Percentiles rank a stretch among this genome's conserved stretches.
These are phyloP conservation scores for Elephas maximus DNA, from an alignment of 2,113 vertebrate species.

Conservation along the genomic window DNA sequence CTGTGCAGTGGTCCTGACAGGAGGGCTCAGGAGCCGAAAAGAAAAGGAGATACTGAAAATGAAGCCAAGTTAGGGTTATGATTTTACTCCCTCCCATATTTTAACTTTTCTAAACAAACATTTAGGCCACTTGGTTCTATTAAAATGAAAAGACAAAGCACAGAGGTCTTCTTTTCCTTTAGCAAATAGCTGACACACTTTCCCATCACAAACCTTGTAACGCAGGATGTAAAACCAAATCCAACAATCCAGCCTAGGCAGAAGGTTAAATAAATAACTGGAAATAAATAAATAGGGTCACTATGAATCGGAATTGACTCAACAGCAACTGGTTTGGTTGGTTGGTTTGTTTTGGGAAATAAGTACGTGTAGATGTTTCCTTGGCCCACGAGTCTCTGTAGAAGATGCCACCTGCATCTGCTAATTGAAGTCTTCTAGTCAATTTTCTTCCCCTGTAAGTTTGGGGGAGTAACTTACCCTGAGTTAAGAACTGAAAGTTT, in stretches of 20 bases:
- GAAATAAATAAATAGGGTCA: constrained; percentile 58
- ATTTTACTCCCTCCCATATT: not conserved
- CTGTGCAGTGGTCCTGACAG: not conserved
- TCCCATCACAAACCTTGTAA: constrained; percentile 76
- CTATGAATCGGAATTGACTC: too few relatives aligned
- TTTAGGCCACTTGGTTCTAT: not conserved
- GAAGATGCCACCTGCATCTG: constrained; percentile 40
- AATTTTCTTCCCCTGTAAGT: not conserved
- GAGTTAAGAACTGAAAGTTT: not conserved
- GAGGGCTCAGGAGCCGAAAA: not conserved
- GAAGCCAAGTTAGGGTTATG: not conserved
- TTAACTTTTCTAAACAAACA: constrained; percentile 55
- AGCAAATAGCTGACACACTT: constrained; percentile 58
- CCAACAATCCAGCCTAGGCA: constrained; percentile 59
- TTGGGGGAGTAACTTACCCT: not conserved
- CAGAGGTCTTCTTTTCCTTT: constrained; percentile 61
- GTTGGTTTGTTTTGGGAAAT: too few relatives aligned
- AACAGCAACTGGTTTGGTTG: too few relatives aligned
- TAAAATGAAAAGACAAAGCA: constrained; percentile 61
- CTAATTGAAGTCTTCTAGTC: not conserved
- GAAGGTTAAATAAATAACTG: constrained; percentile 80
- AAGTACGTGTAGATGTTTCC: constrained; percentile 59
- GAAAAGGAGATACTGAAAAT: not conserved
- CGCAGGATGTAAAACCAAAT: constrained; percentile 78
- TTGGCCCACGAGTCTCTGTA: not conserved